Evolutionary conservation across 2,888 invertebrate genomes (phyloP), one percentile per base, ranked within the genome.

Genomic region (Eudasyphora cyanicolor): DNA sequence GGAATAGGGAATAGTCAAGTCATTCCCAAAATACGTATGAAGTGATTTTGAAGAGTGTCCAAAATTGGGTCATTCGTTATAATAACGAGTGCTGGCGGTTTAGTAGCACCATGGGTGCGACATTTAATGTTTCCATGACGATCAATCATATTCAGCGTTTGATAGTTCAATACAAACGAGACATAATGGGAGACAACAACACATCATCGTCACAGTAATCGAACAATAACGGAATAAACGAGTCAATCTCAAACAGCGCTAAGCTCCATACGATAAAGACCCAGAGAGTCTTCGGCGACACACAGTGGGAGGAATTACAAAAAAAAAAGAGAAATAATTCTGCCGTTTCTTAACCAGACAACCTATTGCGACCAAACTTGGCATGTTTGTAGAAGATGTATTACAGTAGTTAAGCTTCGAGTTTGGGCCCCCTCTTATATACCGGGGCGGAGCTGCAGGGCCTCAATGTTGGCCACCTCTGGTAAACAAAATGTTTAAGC

Each of bases 31-130:
- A 75, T 27, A 49, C 45, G n/a, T 17, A 29, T 29, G 29, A 54
- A 73, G 2, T n/a, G 49, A 27, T 10, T 6, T 51, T 27, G 12
- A 77, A 60, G 45, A 70, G 60, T 70, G 32, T 35, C 64, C 57
- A 45, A 82, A 82, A 82, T 77, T 77, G 73, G 82, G 82, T 82
- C 77, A 82, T 17, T 38, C 57, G 57, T 29, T 57, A 69, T 49
- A 77, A 82, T 69, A 73, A 35, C 14, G 8, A 8, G 42, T 64
- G 45, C 29, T 60, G 57, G 77, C 49, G 77, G 27, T 51, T 38
- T 49, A 74, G 67, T 69, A 77, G 67, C 57, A 57, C 45, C 29
- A 35, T 57, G 57, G 54, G 76, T 51, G 54, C 17, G 51, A 76
- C 62, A 45, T 32, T 14, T 45, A 27, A 24, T 14, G 57, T 57